A percentile compares a stretch with the other conserved stretches of the same genome.
Conservation (phyloP, 1,140 invertebrate species). For the Drosophila nikananu region DNA sequence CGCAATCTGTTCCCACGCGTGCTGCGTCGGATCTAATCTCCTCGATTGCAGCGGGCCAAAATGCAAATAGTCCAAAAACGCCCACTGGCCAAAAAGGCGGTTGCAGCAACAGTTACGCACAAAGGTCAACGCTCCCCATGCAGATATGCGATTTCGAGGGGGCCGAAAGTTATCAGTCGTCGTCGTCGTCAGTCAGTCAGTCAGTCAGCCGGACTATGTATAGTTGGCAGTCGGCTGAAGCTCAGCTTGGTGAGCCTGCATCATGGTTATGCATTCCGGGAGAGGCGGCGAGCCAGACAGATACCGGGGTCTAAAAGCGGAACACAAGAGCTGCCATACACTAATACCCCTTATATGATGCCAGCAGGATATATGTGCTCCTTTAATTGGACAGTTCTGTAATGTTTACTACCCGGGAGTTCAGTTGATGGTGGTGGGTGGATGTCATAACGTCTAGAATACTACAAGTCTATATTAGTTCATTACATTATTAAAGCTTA, state of each 20-base stretch:
- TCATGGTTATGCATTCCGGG: slow-evolving; percentile 5
- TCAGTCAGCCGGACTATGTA: slow-evolving; percentile 5
- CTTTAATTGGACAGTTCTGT: not conserved
- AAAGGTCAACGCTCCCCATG: slow-evolving; percentile 17
- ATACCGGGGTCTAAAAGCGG: not conserved
- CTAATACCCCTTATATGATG: slow-evolving; percentile 5
- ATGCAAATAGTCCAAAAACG: not conserved
- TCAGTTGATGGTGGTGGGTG: not conserved
- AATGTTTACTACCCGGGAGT: not conserved
- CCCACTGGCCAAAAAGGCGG: slow-evolving; percentile 6
- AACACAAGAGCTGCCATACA: not conserved
- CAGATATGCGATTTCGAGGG: slow-evolving; percentile 15
- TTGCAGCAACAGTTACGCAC: slow-evolving; percentile 11
- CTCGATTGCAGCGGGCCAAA: not conserved
- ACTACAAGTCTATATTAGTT: no score
- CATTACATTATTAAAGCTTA: not conserved
- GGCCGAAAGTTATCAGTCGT: slow-evolving; percentile 9
- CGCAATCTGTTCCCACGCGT: slow-evolving; percentile 31
- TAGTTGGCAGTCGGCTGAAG: slow-evolving; percentile 13
- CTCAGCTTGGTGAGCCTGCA: slow-evolving; percentile 3
- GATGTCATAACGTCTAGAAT: not conserved
- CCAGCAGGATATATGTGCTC: no score
- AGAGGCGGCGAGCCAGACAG: slow-evolving; percentile 5
- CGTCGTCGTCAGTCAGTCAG: not conserved
- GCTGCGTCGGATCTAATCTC: slow-evolving; percentile 5